Percentiles rank a stretch among this genome's conserved stretches.
phyloP scores from a whole-genome alignment of 2,797 vertebrate genomes.

The Acanthiza pusilla region DNA sequence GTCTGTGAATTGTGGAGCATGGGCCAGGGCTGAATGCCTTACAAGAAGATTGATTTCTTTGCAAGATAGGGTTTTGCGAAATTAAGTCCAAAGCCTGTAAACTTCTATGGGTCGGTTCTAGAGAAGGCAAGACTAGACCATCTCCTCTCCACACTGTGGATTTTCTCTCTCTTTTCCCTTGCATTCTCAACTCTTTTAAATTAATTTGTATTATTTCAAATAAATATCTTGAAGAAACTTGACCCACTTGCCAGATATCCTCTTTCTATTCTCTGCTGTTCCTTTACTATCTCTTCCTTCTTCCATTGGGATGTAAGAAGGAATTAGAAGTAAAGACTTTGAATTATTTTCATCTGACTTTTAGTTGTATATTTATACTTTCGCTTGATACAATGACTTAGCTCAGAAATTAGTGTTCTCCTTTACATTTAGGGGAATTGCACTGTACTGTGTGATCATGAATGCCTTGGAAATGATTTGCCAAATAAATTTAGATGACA shows the following conservation, averaged over 20 bases:
- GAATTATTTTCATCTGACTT: background rate
- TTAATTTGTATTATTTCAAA: background rate
- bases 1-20: background rate
- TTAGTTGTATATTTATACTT: background rate
- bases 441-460: background rate
- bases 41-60: background rate
- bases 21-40: background rate
- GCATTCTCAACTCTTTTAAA: background rate
- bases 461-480: background rate
- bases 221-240: background rate
- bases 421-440: background rate
- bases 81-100: background rate
- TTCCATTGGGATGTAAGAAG: background rate
- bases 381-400: background rate
- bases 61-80: background rate
- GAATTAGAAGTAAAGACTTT: background rate
- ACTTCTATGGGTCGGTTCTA: background rate
- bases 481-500: background rate
- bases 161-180: background rate
- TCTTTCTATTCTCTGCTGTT: background rate
- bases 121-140: background rate
- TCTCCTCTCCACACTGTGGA: background rate
- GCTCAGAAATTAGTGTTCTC: background rate
- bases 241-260: background rate
- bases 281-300: background rate